phyloP scores from a whole-genome alignment of 2,113 vertebrate species.

The Paedocypris sp. region DNA sequence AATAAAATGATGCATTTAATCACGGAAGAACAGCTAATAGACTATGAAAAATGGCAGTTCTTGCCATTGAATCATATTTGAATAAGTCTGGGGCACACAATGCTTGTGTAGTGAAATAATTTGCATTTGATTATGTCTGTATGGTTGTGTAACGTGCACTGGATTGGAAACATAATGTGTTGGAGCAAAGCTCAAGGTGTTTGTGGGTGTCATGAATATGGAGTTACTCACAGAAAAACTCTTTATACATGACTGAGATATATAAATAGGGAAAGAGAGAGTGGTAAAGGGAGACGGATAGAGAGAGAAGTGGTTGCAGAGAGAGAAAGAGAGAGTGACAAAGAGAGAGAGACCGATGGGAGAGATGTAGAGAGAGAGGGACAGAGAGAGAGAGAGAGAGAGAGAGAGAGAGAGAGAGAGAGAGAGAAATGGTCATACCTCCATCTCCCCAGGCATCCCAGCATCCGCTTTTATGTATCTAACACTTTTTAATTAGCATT shows the following conservation, averaged over 20 bases:
- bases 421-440: background rate
- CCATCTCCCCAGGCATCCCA: slow-evolving; percentile 2
- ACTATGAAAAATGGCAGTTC: background rate
- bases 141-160: background rate
- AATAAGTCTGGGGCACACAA: background rate
- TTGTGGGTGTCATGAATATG: slow-evolving; percentile 13
- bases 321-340: background rate
- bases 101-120: background rate
- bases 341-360: too few relatives aligned
- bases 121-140: slow-evolving; percentile 2
- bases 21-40: background rate
- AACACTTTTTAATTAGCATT: slow-evolving; percentile 16
- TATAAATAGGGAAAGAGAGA: background rate
- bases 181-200: background rate
- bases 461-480: background rate
- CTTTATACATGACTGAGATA: background rate
- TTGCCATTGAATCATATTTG: background rate
- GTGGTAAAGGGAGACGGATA: background rate
- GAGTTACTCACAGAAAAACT: slow-evolving; percentile 9
- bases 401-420: background rate
- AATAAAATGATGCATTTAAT: background rate
- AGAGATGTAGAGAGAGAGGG: too few relatives aligned
- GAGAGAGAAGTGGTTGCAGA: background rate
- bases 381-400: background rate
- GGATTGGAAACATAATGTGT: slow-evolving; percentile 6